A percentile compares a stretch with the other conserved stretches of the same genome.
Conservation (phyloP, 1,140 invertebrate species). For the Brachionus angularis region DNA sequence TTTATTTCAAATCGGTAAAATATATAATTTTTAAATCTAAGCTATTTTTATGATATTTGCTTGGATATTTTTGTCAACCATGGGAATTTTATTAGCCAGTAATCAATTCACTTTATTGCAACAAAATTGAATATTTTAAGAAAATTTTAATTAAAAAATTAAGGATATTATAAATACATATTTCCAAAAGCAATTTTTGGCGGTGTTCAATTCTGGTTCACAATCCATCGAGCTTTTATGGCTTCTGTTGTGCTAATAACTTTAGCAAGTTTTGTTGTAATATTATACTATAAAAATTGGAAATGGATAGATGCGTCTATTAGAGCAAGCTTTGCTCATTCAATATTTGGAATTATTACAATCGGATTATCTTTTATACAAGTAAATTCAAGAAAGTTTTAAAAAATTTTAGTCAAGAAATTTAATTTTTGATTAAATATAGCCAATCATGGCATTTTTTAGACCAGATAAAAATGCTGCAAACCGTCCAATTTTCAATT, state of each 20-base stretch:
- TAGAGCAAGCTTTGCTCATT: background rate
- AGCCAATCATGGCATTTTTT: conserved; percentile 28
- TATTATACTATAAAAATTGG: conserved; percentile 32
- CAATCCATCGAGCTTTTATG: conserved; percentile 16
- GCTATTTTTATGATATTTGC: conserved; percentile 10
- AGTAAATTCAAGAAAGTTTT: background rate
- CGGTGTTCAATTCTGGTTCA: conserved; percentile 29
- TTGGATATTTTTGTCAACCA: conserved; percentile 17
- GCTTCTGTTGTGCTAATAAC: background rate
- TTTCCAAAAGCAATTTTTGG: background rate
- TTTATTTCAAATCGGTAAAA: background rate
- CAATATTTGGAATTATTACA: conserved; percentile 4
- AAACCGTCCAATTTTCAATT: conserved; percentile 16
- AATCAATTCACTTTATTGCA: too few relatives aligned
- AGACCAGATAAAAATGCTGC: conserved; percentile 1
- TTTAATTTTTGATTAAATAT: background rate
- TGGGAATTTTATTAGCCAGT: conserved; percentile 32
- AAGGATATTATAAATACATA: conserved; percentile 26
- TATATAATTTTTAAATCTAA: background rate
- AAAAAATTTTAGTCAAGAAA: background rate
- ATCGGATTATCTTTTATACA: conserved; percentile 8
- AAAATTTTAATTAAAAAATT: background rate
- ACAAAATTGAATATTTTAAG: background rate
- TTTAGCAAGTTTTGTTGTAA: background rate
- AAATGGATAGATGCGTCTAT: background rate